Evolutionary conservation across 2,797 vertebrate genomes (phyloP).

Genomic region (Austrolebias charrua): DNA sequence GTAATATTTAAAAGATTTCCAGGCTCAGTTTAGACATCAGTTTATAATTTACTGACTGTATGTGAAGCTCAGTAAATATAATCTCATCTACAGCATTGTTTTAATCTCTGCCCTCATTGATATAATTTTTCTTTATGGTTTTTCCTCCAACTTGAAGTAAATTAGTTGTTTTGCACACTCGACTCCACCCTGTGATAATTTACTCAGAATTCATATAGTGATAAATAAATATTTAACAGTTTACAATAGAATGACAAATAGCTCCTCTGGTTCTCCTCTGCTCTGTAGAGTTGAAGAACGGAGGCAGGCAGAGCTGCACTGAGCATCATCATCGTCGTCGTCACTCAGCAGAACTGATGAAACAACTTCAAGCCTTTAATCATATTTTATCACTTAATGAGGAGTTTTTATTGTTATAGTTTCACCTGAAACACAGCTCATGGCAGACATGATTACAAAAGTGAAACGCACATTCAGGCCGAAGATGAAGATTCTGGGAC

Average conservation of each 20-base stretch:
- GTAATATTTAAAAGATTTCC: too few species aligned
- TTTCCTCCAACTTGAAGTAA: conserved; percentile 69
- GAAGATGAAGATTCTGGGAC: conserved; percentile 2
- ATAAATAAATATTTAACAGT: conserved; percentile 47
- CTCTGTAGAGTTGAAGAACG: conserved; percentile 54
- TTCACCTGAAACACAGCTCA: conserved; percentile 26
- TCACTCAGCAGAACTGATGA: conserved; percentile 42
- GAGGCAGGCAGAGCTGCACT: conserved; percentile 52
- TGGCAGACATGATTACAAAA: conserved; percentile 36
- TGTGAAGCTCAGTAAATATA: conserved; percentile 65
- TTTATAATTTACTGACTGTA: conserved; percentile 3
- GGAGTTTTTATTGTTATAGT: conserved; percentile 32
- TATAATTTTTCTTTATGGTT: conserved; percentile 30
- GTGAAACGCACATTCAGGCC: conserved; percentile 32
- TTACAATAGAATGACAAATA: conserved; percentile 58
- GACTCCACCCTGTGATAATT: conserved; percentile 83
- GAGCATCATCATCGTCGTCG: conserved; percentile 18
- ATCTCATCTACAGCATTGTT: conserved; percentile 79
- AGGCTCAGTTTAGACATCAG: too few species aligned
- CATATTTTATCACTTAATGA: conserved; percentile 39
- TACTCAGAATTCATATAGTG: conserved; percentile 59
- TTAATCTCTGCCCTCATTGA: conserved; percentile 79
- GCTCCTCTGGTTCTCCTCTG: conserved; percentile 14
- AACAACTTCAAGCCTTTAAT: conserved; percentile 30
- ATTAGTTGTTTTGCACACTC: conserved; percentile 80